Base-by-base conservation (phyloP, 2,888 invertebrate species). In the Nipponacmea schrenckii region DNA sequence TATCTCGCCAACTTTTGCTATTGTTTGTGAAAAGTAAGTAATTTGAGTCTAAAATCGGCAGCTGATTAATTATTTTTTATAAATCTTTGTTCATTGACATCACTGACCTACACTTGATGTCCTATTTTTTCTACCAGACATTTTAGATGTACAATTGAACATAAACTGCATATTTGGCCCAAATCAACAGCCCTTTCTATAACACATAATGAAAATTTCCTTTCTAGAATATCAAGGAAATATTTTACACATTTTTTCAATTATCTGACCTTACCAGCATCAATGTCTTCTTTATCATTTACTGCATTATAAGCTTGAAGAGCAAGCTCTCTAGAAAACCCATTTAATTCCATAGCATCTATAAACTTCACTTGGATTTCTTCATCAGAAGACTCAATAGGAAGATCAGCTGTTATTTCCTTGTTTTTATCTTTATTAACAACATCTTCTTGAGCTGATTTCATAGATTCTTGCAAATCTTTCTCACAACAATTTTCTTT, bases 391-490 rank as follows among this genome's bases (percentile, higher is more conserved):
- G 66, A 26, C 27, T 12, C 66, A 27, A 64, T 45, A 10, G 62
- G 26, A 31, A 68, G 39, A 14, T 20, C 63, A 50, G 63, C 71
- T 44, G 62, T 31, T 15, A 62, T 46, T 14, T 67, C 65, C 14
- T 50, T 64, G 15, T 72, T n/a, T n/a, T 62, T 15, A 4, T 69
- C 68, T 20, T 72, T 65, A 12, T 79, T 72, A 20, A 69, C 68
- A 24, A 71, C 72, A 14, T 67, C 67, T 66, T 62, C 64, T 67
- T 73, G 46, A 20, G 82, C 79, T 14, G 50, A 31, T 15, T 74
- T 70, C 73, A 81, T 71, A 3, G 81, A 83, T 48, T 67, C 62
- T 14, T 74, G 64, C n/a, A 83, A 69, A 64, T 83, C 78, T n/a
- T 75, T 67, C 27, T 68, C 62, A 4, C 74, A 71, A 71, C 81